A percentile compares a stretch with the other conserved stretches of the same genome.
Conservation (phyloP, 2,797 vertebrate species). For the Cyclura pinguis region DNA sequence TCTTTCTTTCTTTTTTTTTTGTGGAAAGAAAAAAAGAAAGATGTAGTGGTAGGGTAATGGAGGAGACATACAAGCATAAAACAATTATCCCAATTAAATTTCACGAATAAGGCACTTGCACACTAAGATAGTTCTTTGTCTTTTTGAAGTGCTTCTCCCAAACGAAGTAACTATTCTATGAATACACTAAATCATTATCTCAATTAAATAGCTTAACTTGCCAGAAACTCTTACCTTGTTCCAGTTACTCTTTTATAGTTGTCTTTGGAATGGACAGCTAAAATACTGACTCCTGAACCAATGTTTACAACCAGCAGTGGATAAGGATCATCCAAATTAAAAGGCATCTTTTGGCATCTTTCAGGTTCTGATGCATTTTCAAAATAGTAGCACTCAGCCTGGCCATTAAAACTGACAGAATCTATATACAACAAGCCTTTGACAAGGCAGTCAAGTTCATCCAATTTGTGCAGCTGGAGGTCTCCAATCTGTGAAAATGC, state of each 20-base stretch:
- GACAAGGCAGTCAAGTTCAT: slow-evolving; percentile 92
- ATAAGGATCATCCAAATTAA: slow-evolving; percentile 89
- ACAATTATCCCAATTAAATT: background rate
- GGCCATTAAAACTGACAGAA: slow-evolving; percentile 90
- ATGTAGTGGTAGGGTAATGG: background rate
- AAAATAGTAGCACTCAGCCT: slow-evolving; percentile 91
- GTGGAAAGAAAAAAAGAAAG: background rate
- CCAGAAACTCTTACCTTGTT: slow-evolving; percentile 82
- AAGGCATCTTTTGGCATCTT: slow-evolving; percentile 89
- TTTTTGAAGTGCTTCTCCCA: background rate
- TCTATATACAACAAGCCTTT: slow-evolving; percentile 90
- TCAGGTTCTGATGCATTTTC: slow-evolving; percentile 91
- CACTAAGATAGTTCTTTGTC: background rate
- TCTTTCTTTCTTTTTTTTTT: background rate
- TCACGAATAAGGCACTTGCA: background rate
- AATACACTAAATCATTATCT: background rate
- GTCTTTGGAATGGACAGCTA: slow-evolving; percentile 91
- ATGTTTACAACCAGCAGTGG: slow-evolving; percentile 91
- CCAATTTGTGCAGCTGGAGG: slow-evolving; percentile 91
- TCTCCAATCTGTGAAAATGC: slow-evolving; percentile 85
- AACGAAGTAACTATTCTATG: background rate
- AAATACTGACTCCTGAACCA: slow-evolving; percentile 91
- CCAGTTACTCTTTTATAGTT: slow-evolving; percentile 90
- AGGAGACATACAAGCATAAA: background rate
- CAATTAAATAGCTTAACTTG: accelerated